These are phyloP conservation scores for Strongylocentrotus purpuratus DNA, from an alignment of 35 echinoderm and acorn worm genomes.

Conservation along the genomic window DNA sequence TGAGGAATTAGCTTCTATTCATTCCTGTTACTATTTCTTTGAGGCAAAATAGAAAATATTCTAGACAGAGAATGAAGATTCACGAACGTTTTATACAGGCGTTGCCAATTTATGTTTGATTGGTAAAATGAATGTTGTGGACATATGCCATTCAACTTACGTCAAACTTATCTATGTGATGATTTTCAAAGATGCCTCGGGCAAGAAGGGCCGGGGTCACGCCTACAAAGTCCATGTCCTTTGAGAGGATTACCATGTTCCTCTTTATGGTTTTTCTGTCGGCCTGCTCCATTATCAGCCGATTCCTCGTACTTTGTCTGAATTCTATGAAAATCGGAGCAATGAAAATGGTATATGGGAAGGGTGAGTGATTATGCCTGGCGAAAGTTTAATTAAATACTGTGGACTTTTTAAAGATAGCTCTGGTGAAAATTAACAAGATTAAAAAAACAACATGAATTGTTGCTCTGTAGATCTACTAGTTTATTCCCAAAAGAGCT, in stretches of 20 bases:
- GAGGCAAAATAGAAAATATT: too few species aligned
- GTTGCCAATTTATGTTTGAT: not conserved
- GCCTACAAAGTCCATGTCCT: slow-evolving; percentile 28
- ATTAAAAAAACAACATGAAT: too few species aligned
- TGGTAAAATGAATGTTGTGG: not conserved
- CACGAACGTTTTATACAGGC: too few species aligned
- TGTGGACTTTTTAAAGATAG: too few species aligned
- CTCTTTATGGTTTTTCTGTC: slow-evolving; percentile 2
- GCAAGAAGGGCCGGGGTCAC: not conserved
- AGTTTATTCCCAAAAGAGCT: too few species aligned
- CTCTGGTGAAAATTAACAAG: too few species aligned
- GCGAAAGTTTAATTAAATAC: too few species aligned
- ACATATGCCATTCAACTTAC: not conserved
- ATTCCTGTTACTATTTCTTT: too few species aligned
- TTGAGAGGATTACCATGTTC: not conserved
- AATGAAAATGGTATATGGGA: not conserved
- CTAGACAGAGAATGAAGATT: too few species aligned
- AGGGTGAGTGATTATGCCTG: too few species aligned
- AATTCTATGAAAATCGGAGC: not conserved
- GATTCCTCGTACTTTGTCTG: not conserved
- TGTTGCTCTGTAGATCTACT: too few species aligned
- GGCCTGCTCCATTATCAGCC: slow-evolving; percentile 6
- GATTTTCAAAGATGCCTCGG: slow-evolving; percentile 46
- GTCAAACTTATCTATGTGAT: slow-evolving; percentile 40
- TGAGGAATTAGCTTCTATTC: too few species aligned